Evolutionary conservation across 2,113 vertebrate genomes (phyloP).

Genomic region (Myrmecophaga tridactyla): DNA sequence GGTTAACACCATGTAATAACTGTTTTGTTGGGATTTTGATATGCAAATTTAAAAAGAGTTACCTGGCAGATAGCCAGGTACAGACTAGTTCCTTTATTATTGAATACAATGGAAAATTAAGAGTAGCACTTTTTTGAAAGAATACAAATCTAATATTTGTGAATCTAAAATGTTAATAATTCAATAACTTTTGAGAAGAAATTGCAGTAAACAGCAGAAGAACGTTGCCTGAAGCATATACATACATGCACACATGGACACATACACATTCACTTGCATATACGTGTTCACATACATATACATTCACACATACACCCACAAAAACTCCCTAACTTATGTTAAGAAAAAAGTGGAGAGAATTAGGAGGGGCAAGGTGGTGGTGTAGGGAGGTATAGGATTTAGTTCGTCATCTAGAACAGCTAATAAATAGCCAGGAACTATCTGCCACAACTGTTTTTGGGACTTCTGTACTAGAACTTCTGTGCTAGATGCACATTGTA

Average conservation of each 20-base stretch:
- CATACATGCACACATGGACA: neutral
- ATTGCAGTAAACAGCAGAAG: neutral
- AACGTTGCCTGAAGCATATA: neutral
- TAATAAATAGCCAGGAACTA: too few relatives aligned
- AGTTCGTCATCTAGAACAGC: too few relatives aligned
- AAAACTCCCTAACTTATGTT: neutral
- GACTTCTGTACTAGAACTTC: too few relatives aligned
- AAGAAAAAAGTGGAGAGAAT: neutral
- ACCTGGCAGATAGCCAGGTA: neutral
- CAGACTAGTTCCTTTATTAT: neutral
- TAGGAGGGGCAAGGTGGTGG: too few relatives aligned
- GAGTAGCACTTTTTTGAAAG: neutral
- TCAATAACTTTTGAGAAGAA: slow-evolving; percentile 6
- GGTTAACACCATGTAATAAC: neutral
- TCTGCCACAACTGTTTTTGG: too few relatives aligned
- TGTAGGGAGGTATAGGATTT: too few relatives aligned
- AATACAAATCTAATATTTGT: neutral
- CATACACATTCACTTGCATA: neutral
- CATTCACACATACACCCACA: neutral
- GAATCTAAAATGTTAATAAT: neutral
- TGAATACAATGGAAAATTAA: neutral
- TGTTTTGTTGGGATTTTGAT: neutral
- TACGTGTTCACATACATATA: neutral
- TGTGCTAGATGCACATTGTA: too few relatives aligned
- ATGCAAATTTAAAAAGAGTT: neutral